Conservation (phyloP, 2,888 invertebrate species). For the Pyrrhosoma nymphula region DNA sequence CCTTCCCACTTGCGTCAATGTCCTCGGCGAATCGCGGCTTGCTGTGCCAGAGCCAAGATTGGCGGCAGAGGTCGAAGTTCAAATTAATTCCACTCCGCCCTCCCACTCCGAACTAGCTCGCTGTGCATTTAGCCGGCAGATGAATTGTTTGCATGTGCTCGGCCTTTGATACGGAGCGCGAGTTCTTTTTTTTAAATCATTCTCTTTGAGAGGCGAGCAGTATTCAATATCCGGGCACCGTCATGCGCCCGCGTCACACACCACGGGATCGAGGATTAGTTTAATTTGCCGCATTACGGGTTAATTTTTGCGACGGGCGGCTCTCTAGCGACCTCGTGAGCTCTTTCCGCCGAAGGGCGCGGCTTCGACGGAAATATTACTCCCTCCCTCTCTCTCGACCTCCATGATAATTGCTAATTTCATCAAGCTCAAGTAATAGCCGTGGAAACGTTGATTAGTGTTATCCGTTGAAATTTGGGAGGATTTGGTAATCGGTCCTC, state of each 20-base stretch:
- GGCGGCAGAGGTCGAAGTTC: slow-evolving; percentile 16
- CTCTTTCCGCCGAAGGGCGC: background rate
- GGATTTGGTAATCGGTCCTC: slow-evolving; percentile 7
- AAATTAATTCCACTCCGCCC: slow-evolving; percentile 33
- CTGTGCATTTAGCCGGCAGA: slow-evolving; percentile 33
- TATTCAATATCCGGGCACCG: slow-evolving; percentile 42
- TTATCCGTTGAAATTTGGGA: slow-evolving; percentile 47
- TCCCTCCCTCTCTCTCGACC: background rate
- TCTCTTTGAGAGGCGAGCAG: slow-evolving; percentile 47
- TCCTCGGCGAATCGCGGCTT: background rate
- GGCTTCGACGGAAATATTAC: slow-evolving; percentile 42
- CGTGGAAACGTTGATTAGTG: slow-evolving; percentile 58
- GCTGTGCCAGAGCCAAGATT: slow-evolving; percentile 29
- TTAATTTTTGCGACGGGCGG: slow-evolving; percentile 33
- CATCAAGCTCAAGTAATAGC: slow-evolving; percentile 46
- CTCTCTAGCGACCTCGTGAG: background rate
- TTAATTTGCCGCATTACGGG: slow-evolving; percentile 59
- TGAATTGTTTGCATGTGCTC: background rate
- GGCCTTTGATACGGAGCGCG: slow-evolving; percentile 54
- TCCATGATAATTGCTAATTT: slow-evolving; percentile 59
- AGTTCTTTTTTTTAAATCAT: slow-evolving; percentile 1
- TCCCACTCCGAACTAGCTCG: background rate
- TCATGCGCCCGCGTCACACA: background rate
- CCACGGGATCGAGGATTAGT: slow-evolving; percentile 28
- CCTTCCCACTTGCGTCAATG: background rate